Conservation (phyloP, 1,140 invertebrate species). For the Procambarus virginalis region DNA sequence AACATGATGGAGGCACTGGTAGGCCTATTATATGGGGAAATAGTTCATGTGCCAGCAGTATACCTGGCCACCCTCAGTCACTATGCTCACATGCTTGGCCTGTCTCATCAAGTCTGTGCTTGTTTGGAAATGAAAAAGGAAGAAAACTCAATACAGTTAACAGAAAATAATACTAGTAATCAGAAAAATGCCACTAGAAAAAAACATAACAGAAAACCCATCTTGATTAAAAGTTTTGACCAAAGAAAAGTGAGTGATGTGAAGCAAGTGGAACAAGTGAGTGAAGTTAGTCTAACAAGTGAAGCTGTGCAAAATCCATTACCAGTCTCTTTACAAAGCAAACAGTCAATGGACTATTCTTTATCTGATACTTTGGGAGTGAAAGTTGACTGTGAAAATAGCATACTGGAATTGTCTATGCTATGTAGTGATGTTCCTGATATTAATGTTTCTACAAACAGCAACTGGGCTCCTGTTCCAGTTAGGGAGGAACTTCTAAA, state of each 20-base stretch:
- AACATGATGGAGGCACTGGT: conserved; percentile 39
- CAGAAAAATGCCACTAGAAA: neutral
- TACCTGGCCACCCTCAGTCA: conserved; percentile 22
- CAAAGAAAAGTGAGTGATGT: neutral
- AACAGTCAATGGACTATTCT: neutral
- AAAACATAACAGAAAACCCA: conserved; percentile 14
- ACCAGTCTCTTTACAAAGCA: neutral
- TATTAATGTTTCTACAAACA: neutral
- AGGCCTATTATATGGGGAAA: conserved; percentile 41
- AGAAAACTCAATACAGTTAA: neutral
- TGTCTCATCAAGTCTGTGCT: conserved; percentile 39
- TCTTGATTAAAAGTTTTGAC: conserved; percentile 10
- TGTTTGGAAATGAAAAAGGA: conserved; percentile 14
- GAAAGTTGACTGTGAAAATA: conserved; percentile 15
- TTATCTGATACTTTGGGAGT: neutral
- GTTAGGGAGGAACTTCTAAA: neutral
- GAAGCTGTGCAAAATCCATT: neutral
- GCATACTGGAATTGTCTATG: conserved; percentile 29
- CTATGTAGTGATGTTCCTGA: conserved; percentile 11
- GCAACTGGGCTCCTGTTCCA: conserved; percentile 10
- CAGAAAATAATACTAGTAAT: neutral
- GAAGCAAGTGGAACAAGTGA: neutral
- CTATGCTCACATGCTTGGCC: conserved; percentile 43
- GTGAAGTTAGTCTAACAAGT: neutral
- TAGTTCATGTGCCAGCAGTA: neutral